phyloP scores from a whole-genome alignment of 1,140 invertebrate species.

The Capitella teleta region DNA sequence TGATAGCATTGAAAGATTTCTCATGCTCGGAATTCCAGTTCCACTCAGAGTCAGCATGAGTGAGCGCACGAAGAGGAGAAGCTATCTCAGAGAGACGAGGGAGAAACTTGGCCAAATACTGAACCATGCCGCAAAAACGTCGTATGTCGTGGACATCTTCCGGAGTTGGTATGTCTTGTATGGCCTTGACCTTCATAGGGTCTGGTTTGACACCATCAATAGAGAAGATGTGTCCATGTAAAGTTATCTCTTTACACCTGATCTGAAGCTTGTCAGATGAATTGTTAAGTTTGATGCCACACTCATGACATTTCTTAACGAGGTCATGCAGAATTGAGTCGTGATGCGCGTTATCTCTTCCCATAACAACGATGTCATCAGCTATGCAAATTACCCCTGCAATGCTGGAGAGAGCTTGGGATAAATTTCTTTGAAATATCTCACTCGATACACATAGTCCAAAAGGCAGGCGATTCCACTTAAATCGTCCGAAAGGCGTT shows the following conservation, averaged over 20 bases:
- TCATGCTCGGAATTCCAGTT: constrained; percentile 5
- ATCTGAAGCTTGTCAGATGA: constrained; percentile 19
- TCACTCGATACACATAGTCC: too few species aligned
- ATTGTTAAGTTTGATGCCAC: constrained; percentile 33
- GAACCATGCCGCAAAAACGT: constrained; percentile 18
- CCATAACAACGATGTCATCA: constrained; percentile 18
- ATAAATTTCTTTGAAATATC: too few species aligned
- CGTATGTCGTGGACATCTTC: constrained; percentile 14
- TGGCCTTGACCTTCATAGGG: constrained; percentile 33
- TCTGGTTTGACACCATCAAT: constrained; percentile 34
- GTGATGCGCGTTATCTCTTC: background rate
- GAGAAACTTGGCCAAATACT: constrained; percentile 18
- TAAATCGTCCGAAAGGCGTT: too few species aligned
- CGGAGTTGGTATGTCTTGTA: constrained; percentile 18
- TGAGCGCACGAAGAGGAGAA: background rate
- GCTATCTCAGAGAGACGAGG: constrained; percentile 7
- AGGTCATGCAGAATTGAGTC: constrained; percentile 15
- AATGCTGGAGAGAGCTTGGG: too few species aligned
- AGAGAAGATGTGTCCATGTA: constrained; percentile 23
- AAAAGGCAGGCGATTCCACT: too few species aligned
- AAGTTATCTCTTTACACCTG: background rate
- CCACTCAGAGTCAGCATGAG: constrained; percentile 3
- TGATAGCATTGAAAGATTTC: constrained; percentile 15
- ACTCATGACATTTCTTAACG: constrained; percentile 22
- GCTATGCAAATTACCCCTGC: constrained; percentile 35